Evolutionary conservation across 2,888 invertebrate species (phyloP).

Genomic region (Sinodicranocentrus sp.): DNA sequence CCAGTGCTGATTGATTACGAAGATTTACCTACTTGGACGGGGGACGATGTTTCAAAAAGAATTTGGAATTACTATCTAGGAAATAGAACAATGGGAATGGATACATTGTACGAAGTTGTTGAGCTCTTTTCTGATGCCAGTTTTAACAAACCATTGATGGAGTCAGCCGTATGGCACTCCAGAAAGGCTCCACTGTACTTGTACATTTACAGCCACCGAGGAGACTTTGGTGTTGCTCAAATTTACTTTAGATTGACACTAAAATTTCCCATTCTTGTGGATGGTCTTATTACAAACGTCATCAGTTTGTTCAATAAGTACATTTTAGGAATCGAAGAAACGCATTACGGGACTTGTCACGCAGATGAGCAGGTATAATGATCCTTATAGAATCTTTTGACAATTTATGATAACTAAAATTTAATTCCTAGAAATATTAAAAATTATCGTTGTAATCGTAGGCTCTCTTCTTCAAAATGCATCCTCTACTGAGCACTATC

Average conservation of each 20-base stretch:
- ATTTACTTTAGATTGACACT: conserved; percentile 60
- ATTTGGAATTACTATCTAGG: conserved; percentile 68
- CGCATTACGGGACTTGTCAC: conserved; percentile 61
- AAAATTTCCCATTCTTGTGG: conserved; percentile 60
- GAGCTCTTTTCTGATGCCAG: conserved; percentile 69
- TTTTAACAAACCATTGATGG: conserved; percentile 67
- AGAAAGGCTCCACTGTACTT: conserved; percentile 52
- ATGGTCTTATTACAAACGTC: conserved; percentile 60
- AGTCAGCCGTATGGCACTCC: conserved; percentile 46
- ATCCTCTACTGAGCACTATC: conserved; percentile 60
- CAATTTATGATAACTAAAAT: too few relatives aligned
- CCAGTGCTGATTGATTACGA: conserved; percentile 70
- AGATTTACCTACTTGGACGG: conserved; percentile 49
- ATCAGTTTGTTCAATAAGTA: conserved; percentile 47
- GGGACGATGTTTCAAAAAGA: conserved; percentile 58
- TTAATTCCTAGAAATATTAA: too few relatives aligned
- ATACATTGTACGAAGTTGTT: conserved; percentile 64
- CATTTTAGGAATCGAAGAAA: conserved; percentile 54
- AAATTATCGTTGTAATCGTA: conserved; percentile 20
- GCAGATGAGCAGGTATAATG: conserved; percentile 56
- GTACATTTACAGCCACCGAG: conserved; percentile 64
- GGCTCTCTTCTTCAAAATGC: conserved; percentile 68
- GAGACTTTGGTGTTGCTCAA: conserved; percentile 69
- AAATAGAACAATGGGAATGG: conserved; percentile 58
- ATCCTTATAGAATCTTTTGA: too few relatives aligned